These are phyloP conservation scores for Tridacna crocea DNA, from an alignment of 2,888 invertebrate species.

Conservation along the genomic window DNA sequence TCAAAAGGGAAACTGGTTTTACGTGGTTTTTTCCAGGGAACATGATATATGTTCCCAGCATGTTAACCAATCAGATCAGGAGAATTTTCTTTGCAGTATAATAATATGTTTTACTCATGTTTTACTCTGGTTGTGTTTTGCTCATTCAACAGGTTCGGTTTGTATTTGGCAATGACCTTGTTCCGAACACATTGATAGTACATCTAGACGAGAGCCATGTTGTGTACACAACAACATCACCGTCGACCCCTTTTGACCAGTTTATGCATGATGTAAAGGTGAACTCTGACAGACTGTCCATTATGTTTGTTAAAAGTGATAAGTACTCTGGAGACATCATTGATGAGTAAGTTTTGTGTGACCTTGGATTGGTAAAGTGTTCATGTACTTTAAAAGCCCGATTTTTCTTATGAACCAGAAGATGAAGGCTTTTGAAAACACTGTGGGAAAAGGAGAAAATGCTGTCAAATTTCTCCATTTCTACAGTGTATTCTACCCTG, in stretches of 20 bases:
- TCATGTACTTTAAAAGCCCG: neutral
- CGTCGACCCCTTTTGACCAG: constrained; percentile 95
- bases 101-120: too few relatives aligned
- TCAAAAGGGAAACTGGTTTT: too few relatives aligned
- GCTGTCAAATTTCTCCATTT: neutral
- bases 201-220: constrained; percentile 97
- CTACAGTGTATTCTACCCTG: neutral
- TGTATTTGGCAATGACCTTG: constrained; percentile 96
- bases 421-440: neutral
- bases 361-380: neutral
- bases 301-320: constrained; percentile 97
- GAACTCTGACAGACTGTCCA: constrained; percentile 96
- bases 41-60: too few relatives aligned
- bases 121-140: too few relatives aligned
- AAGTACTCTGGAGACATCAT: constrained; percentile 92
- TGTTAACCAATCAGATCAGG: too few relatives aligned
- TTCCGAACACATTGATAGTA: constrained; percentile 94
- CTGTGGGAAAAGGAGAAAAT: neutral
- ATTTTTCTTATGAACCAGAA: neutral
- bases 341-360: constrained; percentile 87
- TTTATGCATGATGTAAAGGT: constrained; percentile 98
- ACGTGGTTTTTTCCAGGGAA: too few relatives aligned
- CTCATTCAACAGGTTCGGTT: constrained; percentile 89
- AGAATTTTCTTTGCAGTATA: too few relatives aligned
- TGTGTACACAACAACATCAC: constrained; percentile 97